phyloP scores from a whole-genome alignment of 2,888 invertebrate genomes.

The Prosapia bicincta region DNA sequence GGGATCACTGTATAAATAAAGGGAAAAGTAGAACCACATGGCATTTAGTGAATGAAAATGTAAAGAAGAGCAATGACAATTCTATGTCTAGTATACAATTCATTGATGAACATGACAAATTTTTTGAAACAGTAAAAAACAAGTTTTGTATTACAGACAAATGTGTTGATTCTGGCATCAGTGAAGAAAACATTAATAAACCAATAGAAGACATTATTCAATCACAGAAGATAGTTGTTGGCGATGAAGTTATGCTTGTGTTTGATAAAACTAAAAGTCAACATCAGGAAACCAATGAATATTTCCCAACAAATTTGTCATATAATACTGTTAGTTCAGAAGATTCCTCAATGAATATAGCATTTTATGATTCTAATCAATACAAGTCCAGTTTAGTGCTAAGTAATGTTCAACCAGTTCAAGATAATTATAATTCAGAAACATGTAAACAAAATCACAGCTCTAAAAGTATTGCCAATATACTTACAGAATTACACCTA shows the following conservation, averaged over 20 bases:
- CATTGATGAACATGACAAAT: neutral
- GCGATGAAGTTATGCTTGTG: conserved; percentile 8
- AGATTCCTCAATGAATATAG: neutral
- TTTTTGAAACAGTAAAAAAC: neutral
- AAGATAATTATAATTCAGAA: neutral
- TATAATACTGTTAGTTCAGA: neutral
- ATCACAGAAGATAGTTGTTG: neutral
- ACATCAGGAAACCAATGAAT: neutral
- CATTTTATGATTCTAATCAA: neutral
- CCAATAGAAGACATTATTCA: neutral
- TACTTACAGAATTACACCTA: neutral
- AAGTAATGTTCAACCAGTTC: conserved; percentile 2
- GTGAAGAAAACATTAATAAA: neutral
- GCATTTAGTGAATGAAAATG: neutral
- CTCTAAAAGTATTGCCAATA: neutral
- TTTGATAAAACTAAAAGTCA: conserved; percentile 40
- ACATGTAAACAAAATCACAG: neutral
- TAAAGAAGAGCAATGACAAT: neutral
- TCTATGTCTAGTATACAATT: neutral
- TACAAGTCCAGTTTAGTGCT: neutral
- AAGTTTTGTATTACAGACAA: neutral
- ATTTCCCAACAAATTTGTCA: neutral
- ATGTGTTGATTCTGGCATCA: neutral
- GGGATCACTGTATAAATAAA: neutral
- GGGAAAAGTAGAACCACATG: neutral